Base-by-base conservation (phyloP, 2,113 vertebrate genomes). In the Corydoras maculifer region DNA sequence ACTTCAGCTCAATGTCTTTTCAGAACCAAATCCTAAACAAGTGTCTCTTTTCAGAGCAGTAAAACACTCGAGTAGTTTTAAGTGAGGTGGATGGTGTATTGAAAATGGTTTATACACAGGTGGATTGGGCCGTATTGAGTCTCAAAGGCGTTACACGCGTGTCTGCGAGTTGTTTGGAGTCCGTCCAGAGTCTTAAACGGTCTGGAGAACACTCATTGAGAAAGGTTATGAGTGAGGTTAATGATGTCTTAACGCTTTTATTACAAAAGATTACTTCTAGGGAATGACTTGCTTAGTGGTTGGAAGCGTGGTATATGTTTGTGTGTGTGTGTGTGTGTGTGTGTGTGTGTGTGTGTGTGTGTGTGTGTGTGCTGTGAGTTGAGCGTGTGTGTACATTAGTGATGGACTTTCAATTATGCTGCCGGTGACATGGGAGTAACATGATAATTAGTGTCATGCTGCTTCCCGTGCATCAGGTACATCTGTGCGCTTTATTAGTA, bases 201-300 rank as follows among this genome's bases (percentile, higher is more conserved):
- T 68, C 43, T 31, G 65, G 61, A 69, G 74, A 29, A 29, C 30
- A 29, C 63, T 65, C 60, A 30, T 62, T 64, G 62, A 70, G 50
- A 59, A 65, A 62, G 69, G 68, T 75, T 66, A 65, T 67, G 48
- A 68, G 66, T 18, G 48, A 49, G 64, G 73, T 72, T 77, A 77
- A 77, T 77, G 71, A 72, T 55, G 58, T 71, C 62, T 68, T 61
- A 43, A 69, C 73, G 70, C 50, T 72, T 63, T 62, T 68, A 74
- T 72, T 69, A 67, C 65, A 58, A 73, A 71, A 53, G 54, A 58
- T 66, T 62, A 67, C 67, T 75, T 51, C 70, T 67, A 49, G 60
- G 63, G 49, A 79, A 72, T 73, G 65, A 69, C 70, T 69, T 57
- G 31, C 66, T 68, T 64, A 48, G 32, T 64, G 65, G 61, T 8